Evolutionary conservation across 2,797 vertebrate genomes (phyloP).

Genomic region (Sebastes nivosus): DNA sequence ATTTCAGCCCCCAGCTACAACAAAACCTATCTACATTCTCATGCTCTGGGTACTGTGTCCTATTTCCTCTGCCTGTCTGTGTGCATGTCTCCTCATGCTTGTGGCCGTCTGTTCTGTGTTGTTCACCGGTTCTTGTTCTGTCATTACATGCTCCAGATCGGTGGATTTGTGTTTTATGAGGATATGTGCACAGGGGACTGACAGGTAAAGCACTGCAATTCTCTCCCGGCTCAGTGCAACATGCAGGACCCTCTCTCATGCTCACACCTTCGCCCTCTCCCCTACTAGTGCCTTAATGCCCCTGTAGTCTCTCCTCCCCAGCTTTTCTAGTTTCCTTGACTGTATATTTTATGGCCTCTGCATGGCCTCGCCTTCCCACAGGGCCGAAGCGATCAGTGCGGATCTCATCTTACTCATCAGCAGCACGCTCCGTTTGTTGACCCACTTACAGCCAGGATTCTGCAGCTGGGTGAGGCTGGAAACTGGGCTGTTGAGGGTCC

Average conservation of each 20-base stretch:
- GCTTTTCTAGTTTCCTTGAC: slow-evolving; percentile 51
- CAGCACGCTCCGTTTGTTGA: slow-evolving; percentile 57
- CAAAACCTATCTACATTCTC: slow-evolving; percentile 41
- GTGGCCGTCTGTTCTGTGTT: slow-evolving; percentile 54
- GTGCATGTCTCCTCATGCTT: slow-evolving; percentile 47
- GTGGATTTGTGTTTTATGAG: slow-evolving; percentile 84
- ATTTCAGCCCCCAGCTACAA: slow-evolving; percentile 37
- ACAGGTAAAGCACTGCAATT: slow-evolving; percentile 77
- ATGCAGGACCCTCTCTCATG: slow-evolving; percentile 32
- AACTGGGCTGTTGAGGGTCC: slow-evolving; percentile 37
- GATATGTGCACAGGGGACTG: slow-evolving; percentile 78
- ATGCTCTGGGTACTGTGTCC: slow-evolving; percentile 40
- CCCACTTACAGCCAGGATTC: slow-evolving; percentile 48
- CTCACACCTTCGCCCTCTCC: slow-evolving; percentile 19
- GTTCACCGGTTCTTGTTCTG: slow-evolving; percentile 77
- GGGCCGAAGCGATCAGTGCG: slow-evolving; percentile 38
- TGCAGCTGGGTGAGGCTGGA: slow-evolving; percentile 37
- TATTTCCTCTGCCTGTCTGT: slow-evolving; percentile 36
- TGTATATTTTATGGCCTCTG: slow-evolving; percentile 63
- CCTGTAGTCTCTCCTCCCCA: slow-evolving; percentile 25
- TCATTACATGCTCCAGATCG: slow-evolving; percentile 83
- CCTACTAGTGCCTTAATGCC: slow-evolving; percentile 4
- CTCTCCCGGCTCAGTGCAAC: slow-evolving; percentile 40
- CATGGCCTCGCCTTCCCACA: slow-evolving; percentile 67
- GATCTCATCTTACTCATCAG: slow-evolving; percentile 65